Conservation (phyloP, 2,797 vertebrate genomes). For the Parambassis ranga region DNA sequence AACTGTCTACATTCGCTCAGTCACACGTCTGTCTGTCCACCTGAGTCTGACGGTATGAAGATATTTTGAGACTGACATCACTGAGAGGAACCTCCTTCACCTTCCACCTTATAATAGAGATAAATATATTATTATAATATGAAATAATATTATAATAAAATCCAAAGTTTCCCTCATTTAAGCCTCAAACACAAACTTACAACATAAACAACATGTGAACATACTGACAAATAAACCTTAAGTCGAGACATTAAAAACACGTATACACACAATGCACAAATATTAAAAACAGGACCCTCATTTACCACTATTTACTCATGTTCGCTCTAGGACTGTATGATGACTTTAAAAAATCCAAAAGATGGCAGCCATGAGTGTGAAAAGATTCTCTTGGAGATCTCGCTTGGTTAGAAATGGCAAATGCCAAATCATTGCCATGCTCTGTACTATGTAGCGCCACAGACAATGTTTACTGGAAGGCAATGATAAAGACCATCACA, state of each 20-base stretch:
- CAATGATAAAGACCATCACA: conserved; percentile 44
- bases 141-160: no score
- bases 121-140: no score
- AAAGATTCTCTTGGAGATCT: conserved; percentile 32
- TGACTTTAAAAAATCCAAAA: conserved; percentile 21
- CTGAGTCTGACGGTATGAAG: neutral
- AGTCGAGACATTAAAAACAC: no score
- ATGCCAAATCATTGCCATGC: conserved; percentile 49
- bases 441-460: conserved; percentile 11
- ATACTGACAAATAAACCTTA: no score
- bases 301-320: no score
- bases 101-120: neutral
- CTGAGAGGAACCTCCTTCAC: neutral
- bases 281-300: neutral
- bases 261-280: neutral
- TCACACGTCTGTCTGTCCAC: neutral
- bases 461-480: conserved; percentile 44
- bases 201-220: no score
- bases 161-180: no score
- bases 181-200: no score
- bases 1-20: neutral
- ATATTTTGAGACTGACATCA: neutral
- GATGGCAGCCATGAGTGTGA: conserved; percentile 20
- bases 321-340: neutral
- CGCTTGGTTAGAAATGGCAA: conserved; percentile 29